phyloP scores from a whole-genome alignment of 2,888 invertebrate genomes.

The Drosophila cracens region DNA sequence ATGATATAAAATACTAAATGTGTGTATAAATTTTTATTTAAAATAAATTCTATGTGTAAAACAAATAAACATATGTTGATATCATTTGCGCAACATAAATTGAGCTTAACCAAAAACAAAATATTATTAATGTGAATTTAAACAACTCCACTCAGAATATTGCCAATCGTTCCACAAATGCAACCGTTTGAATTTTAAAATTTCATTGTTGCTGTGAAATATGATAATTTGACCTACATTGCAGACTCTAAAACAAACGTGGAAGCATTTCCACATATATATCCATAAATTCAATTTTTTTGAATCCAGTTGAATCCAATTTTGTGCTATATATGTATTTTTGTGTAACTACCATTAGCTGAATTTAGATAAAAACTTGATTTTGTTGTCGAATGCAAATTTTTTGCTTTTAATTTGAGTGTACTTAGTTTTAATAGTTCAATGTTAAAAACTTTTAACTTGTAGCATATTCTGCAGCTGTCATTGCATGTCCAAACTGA shows the following conservation, averaged over 20 bases:
- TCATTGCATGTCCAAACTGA: constrained; percentile 2
- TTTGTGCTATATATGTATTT: not conserved
- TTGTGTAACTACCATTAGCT: not conserved
- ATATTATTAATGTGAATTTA: not conserved
- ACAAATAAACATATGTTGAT: not conserved
- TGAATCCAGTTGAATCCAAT: not conserved
- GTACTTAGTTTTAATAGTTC: not conserved
- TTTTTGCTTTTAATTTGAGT: not conserved
- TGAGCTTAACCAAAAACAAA: not conserved
- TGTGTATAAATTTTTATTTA: not conserved
- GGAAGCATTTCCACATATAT: not conserved
- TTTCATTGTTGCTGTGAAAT: not conserved
- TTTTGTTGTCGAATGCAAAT: not conserved
- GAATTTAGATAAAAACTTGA: not conserved
- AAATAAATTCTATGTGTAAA: not conserved
- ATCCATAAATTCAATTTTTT: not conserved
- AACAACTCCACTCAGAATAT: not conserved
- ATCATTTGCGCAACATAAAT: not conserved
- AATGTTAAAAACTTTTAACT: not conserved
- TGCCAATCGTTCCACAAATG: not conserved
- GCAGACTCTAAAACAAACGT: not conserved
- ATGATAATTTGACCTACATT: not conserved
- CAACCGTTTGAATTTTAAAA: not conserved
- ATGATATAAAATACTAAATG: not conserved
- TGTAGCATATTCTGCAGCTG: not conserved